These are phyloP conservation scores for Elephantulus edwardii DNA, from an alignment of 2,113 vertebrate genomes.

Conservation along the genomic window DNA sequence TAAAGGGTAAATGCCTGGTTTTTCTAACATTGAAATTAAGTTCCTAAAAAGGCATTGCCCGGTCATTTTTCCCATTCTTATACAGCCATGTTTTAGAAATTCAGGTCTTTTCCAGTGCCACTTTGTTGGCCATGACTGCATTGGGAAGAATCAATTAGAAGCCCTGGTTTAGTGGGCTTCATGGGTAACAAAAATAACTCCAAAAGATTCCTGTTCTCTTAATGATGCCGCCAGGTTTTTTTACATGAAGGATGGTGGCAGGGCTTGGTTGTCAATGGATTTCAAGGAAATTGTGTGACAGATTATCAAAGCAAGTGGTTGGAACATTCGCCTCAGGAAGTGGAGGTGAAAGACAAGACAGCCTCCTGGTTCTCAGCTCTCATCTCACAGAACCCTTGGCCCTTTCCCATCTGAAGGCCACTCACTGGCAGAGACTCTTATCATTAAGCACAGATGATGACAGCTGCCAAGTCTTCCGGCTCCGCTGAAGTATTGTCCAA, in stretches of 20 bases:
- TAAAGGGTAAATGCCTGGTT: no score
- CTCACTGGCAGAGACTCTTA: slow-evolving; percentile 42
- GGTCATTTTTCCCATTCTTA: not conserved
- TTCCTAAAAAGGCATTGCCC: not conserved
- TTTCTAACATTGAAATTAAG: not conserved
- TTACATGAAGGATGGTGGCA: not conserved
- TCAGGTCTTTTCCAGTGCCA: not conserved
- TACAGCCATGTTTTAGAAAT: not conserved
- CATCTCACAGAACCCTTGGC: slow-evolving; percentile 2
- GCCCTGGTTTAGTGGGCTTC: not conserved
- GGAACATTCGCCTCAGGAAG: slow-evolving; percentile 10
- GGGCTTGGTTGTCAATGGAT: not conserved
- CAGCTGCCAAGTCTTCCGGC: slow-evolving; percentile 9
- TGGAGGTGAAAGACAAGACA: not conserved
- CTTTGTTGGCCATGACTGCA: not conserved
- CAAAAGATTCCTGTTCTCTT: slow-evolving; percentile 32
- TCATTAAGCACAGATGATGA: slow-evolving; percentile 19
- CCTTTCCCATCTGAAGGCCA: not conserved
- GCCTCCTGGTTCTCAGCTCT: not conserved
- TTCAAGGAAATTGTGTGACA: slow-evolving; percentile 41
- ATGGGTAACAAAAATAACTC: not conserved
- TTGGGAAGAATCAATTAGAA: not conserved
- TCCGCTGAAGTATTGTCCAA: slow-evolving; percentile 56
- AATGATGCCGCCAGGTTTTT: not conserved
- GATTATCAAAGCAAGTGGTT: slow-evolving; percentile 40